These are phyloP conservation scores for Thymelicus acteon DNA, from an alignment of 2,888 invertebrate genomes.

Conservation along the genomic window DNA sequence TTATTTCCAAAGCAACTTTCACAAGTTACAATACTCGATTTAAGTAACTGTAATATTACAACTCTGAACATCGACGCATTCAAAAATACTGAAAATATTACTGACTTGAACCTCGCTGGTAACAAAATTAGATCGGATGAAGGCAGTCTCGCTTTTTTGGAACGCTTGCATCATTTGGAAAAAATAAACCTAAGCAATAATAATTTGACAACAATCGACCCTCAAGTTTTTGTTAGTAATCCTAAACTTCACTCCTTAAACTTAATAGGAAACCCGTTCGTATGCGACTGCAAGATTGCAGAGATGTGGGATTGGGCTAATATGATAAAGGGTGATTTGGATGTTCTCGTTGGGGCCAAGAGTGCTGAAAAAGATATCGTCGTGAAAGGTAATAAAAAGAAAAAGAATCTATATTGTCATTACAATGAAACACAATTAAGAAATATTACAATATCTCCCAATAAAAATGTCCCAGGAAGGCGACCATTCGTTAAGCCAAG, in stretches of 20 bases:
- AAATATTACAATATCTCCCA: conserved; percentile 74
- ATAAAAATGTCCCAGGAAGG: conserved; percentile 82
- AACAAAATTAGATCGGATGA: conserved; percentile 82
- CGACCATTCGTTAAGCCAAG: conserved; percentile 85
- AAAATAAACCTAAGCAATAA: conserved; percentile 87
- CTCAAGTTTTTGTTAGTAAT: conserved; percentile 83
- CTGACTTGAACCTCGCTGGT: conserved; percentile 84
- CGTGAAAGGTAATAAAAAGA: conserved; percentile 86
- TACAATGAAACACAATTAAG: conserved; percentile 85
- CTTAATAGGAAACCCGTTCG: conserved; percentile 88
- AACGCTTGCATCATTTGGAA: conserved; percentile 82
- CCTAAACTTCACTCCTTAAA: conserved; percentile 85
- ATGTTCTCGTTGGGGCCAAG: conserved; percentile 87
- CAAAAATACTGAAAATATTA: conserved; percentile 85
- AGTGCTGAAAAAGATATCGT: conserved; percentile 86
- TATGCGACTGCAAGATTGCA: conserved; percentile 88
- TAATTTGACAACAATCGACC: conserved; percentile 85
- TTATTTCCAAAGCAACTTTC: conserved; percentile 87
- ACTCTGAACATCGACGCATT: conserved; percentile 86
- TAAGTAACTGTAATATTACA: conserved; percentile 87
- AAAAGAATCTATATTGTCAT: conserved; percentile 86
- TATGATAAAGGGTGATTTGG: conserved; percentile 86
- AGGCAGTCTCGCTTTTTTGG: conserved; percentile 83
- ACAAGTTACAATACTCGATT: conserved; percentile 86
- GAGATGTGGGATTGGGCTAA: conserved; percentile 91